phyloP scores from a whole-genome alignment of 1,140 invertebrate species.

The Oedothorax gibbosus region DNA sequence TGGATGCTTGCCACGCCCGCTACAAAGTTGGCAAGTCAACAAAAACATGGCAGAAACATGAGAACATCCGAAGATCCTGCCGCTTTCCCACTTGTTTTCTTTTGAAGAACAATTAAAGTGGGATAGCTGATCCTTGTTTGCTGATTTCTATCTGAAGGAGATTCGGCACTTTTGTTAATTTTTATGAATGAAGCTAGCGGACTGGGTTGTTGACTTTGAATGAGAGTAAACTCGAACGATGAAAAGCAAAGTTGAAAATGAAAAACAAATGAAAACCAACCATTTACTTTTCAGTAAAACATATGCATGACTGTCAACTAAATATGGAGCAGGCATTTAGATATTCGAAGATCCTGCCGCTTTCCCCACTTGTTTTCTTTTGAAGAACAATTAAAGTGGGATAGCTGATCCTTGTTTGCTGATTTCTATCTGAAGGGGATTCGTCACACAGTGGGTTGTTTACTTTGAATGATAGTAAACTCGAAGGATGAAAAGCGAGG shows the following conservation, averaged over 20 bases:
- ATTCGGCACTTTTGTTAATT: conserved; percentile 3
- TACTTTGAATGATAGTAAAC: no score
- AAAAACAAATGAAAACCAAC: no score
- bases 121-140: background rate
- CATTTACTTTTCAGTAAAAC: no score
- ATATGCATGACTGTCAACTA: no score
- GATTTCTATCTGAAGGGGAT: conserved; percentile 5
- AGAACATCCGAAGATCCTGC: conserved; percentile 6
- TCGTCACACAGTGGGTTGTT: conserved; percentile 1
- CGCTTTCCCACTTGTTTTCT: conserved; percentile 10
- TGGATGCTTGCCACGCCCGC: conserved; percentile 27
- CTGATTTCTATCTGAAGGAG: conserved; percentile 1
- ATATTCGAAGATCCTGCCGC: background rate
- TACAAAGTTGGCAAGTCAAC: conserved; percentile 43
- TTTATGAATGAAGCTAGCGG: background rate
- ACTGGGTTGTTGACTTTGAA: background rate
- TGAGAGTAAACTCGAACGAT: no score
- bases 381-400: conserved; percentile 35
- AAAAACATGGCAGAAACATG: conserved; percentile 20
- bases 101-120: conserved; percentile 35
- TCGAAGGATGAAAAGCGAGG: no score
- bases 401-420: background rate
- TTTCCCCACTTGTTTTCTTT: conserved; percentile 2
- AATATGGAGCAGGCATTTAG: conserved; percentile 2
- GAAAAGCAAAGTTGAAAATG: no score